Evolutionary conservation across 2,888 invertebrate species (phyloP).

Genomic region (Orthosia gothica): DNA sequence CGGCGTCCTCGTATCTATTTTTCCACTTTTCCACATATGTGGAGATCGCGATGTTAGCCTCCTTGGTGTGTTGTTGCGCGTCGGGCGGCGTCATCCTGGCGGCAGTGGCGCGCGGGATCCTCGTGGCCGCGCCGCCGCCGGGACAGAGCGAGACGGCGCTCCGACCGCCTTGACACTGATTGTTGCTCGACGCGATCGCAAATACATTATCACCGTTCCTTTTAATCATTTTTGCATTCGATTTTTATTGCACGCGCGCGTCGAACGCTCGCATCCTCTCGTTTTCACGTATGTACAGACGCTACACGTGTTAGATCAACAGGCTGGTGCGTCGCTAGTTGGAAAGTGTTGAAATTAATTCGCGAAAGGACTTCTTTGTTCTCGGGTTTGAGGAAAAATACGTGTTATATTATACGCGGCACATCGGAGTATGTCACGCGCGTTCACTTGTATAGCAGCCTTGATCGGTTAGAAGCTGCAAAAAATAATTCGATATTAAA

Average conservation of each 20-base stretch:
- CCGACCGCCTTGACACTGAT: conserved; percentile 89
- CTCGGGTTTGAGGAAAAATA: conserved; percentile 85
- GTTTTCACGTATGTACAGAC: conserved; percentile 84
- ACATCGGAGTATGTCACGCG: conserved; percentile 80
- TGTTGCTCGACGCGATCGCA: conserved; percentile 90
- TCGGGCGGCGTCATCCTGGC: conserved; percentile 90
- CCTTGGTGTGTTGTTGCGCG: conserved; percentile 88
- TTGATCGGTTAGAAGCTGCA: conserved; percentile 77
- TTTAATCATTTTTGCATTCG: conserved; percentile 91
- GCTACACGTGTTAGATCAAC: conserved; percentile 87
- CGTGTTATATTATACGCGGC: conserved; percentile 78
- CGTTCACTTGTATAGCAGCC: conserved; percentile 80
- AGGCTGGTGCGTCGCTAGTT: conserved; percentile 83
- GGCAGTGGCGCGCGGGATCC: conserved; percentile 90
- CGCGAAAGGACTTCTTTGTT: conserved; percentile 87
- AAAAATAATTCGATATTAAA: conserved; percentile 68
- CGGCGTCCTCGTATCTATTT: conserved; percentile 93
- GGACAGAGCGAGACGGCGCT: conserved; percentile 88
- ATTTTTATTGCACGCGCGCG: conserved; percentile 87
- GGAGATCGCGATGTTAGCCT: conserved; percentile 88
- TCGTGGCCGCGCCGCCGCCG: conserved; percentile 83
- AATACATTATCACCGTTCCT: conserved; percentile 91
- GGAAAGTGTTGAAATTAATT: conserved; percentile 80
- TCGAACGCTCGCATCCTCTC: conserved; percentile 85
- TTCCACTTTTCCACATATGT: conserved; percentile 93